These are phyloP conservation scores for Serripes groenlandicus DNA, from an alignment of 2,888 invertebrate species.

Conservation along the genomic window DNA sequence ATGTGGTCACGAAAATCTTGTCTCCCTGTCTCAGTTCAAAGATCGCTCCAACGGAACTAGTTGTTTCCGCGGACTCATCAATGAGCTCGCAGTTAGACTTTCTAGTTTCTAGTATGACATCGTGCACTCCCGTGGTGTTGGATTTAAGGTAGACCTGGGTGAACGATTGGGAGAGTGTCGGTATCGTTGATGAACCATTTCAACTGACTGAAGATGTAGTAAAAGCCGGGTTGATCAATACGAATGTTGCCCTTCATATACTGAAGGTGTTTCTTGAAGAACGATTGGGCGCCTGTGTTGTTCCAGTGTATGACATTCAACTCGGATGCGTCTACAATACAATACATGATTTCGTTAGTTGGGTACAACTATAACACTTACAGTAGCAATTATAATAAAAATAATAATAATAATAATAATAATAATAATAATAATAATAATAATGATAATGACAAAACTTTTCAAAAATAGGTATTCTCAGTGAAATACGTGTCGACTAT, in stretches of 20 bases:
- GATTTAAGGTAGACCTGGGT: not conserved
- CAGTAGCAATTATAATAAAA: too few species aligned
- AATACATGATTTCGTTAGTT: too few species aligned
- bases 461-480: too few species aligned
- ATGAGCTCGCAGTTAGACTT: conserved; percentile 18
- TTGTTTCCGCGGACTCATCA: not conserved
- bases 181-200: conserved; percentile 1
- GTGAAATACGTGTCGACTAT: too few species aligned
- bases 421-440: too few species aligned
- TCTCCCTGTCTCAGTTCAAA: conserved; percentile 7
- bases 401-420: too few species aligned
- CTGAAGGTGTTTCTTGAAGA: not conserved
- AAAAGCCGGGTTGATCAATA: conserved; percentile 9
- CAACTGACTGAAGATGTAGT: conserved; percentile 28
- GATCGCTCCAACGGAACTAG: conserved; percentile 23
- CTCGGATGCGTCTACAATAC: not conserved
- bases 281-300: not conserved
- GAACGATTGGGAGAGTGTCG: not conserved
- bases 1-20: conserved; percentile 19
- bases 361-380: too few species aligned
- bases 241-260: conserved; percentile 8
- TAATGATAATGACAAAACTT: too few species aligned
- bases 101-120: conserved; percentile 12
- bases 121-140: not conserved
- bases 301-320: not conserved